phyloP scores from a whole-genome alignment of 1,140 invertebrate species.

The Halesus radiatus region DNA sequence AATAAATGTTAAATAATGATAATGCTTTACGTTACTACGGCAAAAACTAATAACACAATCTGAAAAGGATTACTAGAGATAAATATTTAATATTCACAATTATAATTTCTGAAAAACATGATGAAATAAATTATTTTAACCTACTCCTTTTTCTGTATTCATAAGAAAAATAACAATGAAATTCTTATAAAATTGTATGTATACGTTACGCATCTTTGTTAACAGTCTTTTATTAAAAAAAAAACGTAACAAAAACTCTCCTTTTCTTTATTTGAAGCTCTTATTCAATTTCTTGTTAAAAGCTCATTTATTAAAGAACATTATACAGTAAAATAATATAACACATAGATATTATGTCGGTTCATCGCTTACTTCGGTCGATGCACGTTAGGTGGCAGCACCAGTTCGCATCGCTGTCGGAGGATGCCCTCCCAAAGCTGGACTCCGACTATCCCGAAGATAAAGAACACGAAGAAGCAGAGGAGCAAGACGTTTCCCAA shows the following conservation, averaged over 20 bases:
- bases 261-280: too few relatives aligned
- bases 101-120: too few relatives aligned
- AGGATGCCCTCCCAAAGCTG: slow-evolving; percentile 99
- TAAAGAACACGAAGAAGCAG: slow-evolving; percentile 99
- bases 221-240: neutral
- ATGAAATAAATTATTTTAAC: neutral
- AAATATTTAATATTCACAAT: too few relatives aligned
- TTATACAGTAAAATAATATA: too few relatives aligned
- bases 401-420: slow-evolving; percentile 92
- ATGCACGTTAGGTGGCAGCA: slow-evolving; percentile 75
- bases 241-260: neutral
- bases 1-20: neutral
- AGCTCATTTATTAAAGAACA: too few relatives aligned
- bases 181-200: neutral
- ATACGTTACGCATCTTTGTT: neutral
- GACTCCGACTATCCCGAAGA: slow-evolving; percentile 99
- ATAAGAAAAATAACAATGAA: neutral
- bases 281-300: too few relatives aligned
- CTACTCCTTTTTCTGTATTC: neutral
- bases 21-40: neutral
- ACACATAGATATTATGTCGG: too few relatives aligned
- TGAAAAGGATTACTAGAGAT: too few relatives aligned
- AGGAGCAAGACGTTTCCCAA: slow-evolving; percentile 97
- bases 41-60: too few relatives aligned
- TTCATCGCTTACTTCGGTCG: slow-evolving; percentile 80